phyloP scores from a whole-genome alignment of 2,113 vertebrate species.

The Rhineura floridana region DNA sequence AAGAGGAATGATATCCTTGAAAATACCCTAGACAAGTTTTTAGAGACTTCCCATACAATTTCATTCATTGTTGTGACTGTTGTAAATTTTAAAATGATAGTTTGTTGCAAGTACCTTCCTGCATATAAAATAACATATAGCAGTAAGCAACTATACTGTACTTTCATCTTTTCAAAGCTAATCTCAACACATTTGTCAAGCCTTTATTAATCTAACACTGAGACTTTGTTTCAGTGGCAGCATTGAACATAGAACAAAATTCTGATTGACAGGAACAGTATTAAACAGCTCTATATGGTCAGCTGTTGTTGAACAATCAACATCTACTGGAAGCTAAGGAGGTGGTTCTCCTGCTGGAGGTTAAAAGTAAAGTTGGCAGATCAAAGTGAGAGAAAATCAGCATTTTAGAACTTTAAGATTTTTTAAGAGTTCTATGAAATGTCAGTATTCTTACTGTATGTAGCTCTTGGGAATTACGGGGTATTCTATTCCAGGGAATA shows the following conservation, averaged over 20 bases:
- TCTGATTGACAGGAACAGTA: background rate
- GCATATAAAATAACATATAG: background rate
- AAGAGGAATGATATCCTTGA: background rate
- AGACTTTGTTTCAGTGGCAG: accelerated
- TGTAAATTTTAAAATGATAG: background rate
- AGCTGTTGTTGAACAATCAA: conserved; percentile 9
- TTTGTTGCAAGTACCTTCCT: background rate
- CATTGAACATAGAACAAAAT: background rate
- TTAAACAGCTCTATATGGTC: background rate
- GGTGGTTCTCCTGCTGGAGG: background rate
- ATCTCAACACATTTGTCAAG: background rate
- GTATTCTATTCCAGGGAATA: background rate
- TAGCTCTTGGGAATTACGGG: background rate
- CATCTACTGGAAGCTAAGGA: background rate
- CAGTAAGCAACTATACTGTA: background rate
- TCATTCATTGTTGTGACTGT: background rate
- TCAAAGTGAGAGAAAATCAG: background rate
- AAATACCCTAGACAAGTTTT: background rate
- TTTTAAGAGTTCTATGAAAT: background rate
- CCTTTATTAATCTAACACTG: background rate
- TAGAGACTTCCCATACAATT: background rate
- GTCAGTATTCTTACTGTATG: background rate
- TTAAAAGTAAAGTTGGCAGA: background rate
- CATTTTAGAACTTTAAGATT: background rate
- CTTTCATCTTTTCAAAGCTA: conserved; percentile 11